Evolutionary conservation across 1,140 invertebrate species (phyloP).

Genomic region (Drosophila saltans): DNA sequence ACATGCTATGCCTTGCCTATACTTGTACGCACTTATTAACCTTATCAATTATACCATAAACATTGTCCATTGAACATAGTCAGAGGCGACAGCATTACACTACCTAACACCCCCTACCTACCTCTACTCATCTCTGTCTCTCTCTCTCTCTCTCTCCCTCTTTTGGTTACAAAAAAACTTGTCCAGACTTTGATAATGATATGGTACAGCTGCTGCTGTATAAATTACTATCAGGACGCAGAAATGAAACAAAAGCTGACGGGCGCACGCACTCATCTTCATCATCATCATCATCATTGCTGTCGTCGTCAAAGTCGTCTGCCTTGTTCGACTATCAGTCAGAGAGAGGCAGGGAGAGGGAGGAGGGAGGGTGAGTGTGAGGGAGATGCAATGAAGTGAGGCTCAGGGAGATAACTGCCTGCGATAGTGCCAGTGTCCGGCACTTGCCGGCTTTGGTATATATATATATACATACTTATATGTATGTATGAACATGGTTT

Average conservation of each 20-base stretch:
- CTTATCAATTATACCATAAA: conserved; percentile 7
- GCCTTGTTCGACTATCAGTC: conserved; percentile 44
- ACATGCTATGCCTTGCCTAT: background rate
- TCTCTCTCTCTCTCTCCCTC: background rate
- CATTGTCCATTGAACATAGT: background rate
- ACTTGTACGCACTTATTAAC: conserved; percentile 5
- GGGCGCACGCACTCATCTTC: conserved; percentile 1
- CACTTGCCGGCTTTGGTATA: conserved; percentile 44
- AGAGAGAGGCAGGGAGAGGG: background rate
- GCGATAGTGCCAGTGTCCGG: conserved; percentile 54
- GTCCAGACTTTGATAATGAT: conserved; percentile 60
- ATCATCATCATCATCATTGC: background rate
- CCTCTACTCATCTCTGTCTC: background rate
- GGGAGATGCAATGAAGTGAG: conserved; percentile 6
- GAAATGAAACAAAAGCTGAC: conserved; percentile 19
- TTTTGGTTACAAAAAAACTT: conserved; percentile 37
- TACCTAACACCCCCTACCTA: no score
- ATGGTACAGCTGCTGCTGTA: conserved; percentile 71
- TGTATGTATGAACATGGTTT: background rate
- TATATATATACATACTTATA: conserved; percentile 10
- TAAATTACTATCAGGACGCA: conserved; percentile 74
- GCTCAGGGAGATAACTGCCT: conserved; percentile 42
- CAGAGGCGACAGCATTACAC: background rate
- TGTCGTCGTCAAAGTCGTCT: conserved; percentile 9
- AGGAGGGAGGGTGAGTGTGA: background rate